Conservation (phyloP, 1,140 invertebrate species). For the Ctenoplectra terminalis region DNA sequence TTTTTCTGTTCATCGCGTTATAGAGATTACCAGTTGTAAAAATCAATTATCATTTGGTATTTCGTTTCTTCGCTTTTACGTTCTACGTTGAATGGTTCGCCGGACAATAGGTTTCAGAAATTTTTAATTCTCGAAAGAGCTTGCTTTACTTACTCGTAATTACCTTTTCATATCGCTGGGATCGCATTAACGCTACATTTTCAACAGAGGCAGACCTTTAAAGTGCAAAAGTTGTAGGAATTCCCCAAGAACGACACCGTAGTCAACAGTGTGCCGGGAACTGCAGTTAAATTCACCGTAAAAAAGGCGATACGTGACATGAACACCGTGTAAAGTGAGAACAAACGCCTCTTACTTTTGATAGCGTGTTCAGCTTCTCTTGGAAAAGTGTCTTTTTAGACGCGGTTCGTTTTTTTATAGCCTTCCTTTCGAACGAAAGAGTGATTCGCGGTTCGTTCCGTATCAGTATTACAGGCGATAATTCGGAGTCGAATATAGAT, state of each 20-base stretch:
- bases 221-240: not conserved
- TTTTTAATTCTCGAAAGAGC: not conserved
- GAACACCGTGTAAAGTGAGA: not conserved
- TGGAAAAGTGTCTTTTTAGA: not conserved
- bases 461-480: not conserved
- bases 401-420: not conserved
- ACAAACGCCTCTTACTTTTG: conserved; percentile 9
- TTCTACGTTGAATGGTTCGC: not conserved
- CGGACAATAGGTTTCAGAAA: not conserved
- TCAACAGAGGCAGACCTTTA: no score
- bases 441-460: not conserved
- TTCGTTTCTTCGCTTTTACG: not conserved
- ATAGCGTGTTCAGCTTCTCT: not conserved
- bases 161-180: not conserved
- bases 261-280: not conserved
- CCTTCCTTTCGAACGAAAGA: not conserved
- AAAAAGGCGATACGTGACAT: not conserved
- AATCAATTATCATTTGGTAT: no score
- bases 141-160: not conserved
- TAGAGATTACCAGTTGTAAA: no score
- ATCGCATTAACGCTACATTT: not conserved
- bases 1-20: no score
- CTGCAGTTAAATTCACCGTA: conserved; percentile 8
- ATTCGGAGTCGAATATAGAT: not conserved
- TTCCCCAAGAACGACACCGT: not conserved